Conservation (phyloP, 53 echinoderm and acorn worm genomes). For the Holothuria scabra region DNA sequence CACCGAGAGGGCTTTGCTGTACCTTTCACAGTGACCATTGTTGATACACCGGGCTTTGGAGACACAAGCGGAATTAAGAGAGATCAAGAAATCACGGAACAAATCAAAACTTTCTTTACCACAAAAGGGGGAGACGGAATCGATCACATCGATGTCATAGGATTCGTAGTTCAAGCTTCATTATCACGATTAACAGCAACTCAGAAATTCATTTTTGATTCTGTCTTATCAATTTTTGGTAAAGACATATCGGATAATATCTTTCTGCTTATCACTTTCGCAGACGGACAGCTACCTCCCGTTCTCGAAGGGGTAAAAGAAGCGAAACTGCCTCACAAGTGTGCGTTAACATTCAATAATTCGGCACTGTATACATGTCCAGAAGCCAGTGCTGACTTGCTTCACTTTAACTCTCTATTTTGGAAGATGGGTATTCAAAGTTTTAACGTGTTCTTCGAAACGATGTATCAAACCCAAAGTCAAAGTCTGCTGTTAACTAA, state of each 20-base stretch:
- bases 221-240: conserved; percentile 57
- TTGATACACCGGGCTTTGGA: conserved; percentile 75
- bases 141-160: conserved; percentile 68
- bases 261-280: conserved; percentile 45
- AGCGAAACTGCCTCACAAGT: conserved; percentile 31
- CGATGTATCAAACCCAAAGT: neutral
- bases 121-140: conserved; percentile 14
- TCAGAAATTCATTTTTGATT: conserved; percentile 56
- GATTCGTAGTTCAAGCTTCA: conserved; percentile 59
- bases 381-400: no score
- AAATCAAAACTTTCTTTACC: conserved; percentile 55
- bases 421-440: no score
- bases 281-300: neutral
- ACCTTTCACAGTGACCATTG: conserved; percentile 49
- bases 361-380: conserved; percentile 46
- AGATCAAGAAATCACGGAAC: conserved; percentile 61
- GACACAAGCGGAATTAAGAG: conserved; percentile 62
- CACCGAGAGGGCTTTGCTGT: neutral
- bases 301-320: neutral
- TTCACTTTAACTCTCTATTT: no score
- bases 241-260: conserved; percentile 61
- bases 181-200: conserved; percentile 36
- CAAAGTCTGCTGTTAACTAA: conserved; percentile 28
- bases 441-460: no score
- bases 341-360: conserved; percentile 57